Percentiles rank a stretch among this genome's conserved stretches.
Evolutionary conservation across 2,888 invertebrate genomes (phyloP).

Genomic region (Agrochola litura): DNA sequence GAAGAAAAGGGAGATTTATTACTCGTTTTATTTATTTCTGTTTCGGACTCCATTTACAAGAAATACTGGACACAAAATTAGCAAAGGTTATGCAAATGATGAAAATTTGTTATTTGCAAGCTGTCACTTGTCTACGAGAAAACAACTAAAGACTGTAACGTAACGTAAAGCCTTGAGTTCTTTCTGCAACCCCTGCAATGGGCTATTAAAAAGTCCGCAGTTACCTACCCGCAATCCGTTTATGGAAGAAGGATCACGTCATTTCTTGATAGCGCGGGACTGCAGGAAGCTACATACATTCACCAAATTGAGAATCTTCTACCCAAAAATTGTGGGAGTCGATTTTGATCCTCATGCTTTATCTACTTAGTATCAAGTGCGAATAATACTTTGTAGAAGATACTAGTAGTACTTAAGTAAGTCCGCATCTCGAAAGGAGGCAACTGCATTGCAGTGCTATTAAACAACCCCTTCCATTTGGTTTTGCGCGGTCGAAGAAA

Average conservation of each 20-base stretch:
- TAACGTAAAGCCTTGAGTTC: not conserved
- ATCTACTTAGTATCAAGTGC: not conserved
- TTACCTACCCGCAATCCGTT: not conserved
- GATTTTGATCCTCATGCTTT: not conserved
- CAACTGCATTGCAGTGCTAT: slow-evolving; percentile 28
- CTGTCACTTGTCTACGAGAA: slow-evolving; percentile 1
- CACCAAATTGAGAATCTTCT: not conserved
- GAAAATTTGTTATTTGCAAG: not conserved
- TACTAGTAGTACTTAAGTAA: not conserved
- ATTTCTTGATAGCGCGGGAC: not conserved
- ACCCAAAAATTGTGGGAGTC: not conserved
- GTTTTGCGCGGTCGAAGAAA: not conserved
- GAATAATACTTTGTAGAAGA: not conserved
- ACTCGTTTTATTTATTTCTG: too few species aligned
- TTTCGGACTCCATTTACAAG: not conserved
- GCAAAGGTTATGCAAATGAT: not conserved
- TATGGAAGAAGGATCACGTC: not conserved
- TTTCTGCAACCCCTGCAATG: not conserved
- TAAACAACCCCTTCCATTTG: not conserved
- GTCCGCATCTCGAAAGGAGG: not conserved
- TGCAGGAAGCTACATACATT: not conserved
- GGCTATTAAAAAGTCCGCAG: not conserved
- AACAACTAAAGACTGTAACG: not conserved
- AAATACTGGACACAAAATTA: not conserved
- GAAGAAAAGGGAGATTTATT: too few species aligned